Base-by-base conservation (phyloP, 1,140 invertebrate genomes). In the Hycleus cichorii region DNA sequence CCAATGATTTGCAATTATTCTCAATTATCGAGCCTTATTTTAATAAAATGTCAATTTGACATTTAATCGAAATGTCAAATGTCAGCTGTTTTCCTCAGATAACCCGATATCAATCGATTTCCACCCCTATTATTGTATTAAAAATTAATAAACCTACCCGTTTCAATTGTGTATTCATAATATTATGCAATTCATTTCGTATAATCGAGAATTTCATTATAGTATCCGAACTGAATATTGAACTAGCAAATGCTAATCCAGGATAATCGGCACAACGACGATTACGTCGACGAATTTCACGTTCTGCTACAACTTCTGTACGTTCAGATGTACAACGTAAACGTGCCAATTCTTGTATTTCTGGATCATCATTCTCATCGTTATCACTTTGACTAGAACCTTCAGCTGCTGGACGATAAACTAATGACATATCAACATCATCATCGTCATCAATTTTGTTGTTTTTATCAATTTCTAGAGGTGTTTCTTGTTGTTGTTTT, bases 191-290 rank as follows among this genome's bases (percentile, higher is more conserved):
- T 80, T 97, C 95, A 76, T 97, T 97, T 72, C 87, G 86, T 71
- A 98, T 97, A 47, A 98, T 88, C 72, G 87, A 93, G 78, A 97
- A 96, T 77, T 95, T 97, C 87, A 98, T 97, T 84, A 96, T 88
- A 2, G 95, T 96, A 73, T 96, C 94, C 46, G 94, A 96, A 71
- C 91, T 94, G 74, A 97, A 95, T 69, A 94, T 90, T 18, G 91
- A 93, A 59, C 85, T 85, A 18, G 90, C 91, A 67, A 95, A 93
- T 0, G 91, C 91, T 6, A 96, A 75, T 3, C 93, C 93, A 0
- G 92, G 93, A 78, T 95, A 96, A 72, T 95, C 92, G 3, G 90
- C 84, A 74, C 90, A 93, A 74, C 90, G 78, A 64, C 84, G 75
- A 53, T 86, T 83, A 59, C 86, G 78, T 43, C 85, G 75, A 49